Percentiles rank a stretch among this genome's conserved stretches.
phyloP scores from a whole-genome alignment of 2,113 vertebrate species.

The Chaenocephalus aceratus region DNA sequence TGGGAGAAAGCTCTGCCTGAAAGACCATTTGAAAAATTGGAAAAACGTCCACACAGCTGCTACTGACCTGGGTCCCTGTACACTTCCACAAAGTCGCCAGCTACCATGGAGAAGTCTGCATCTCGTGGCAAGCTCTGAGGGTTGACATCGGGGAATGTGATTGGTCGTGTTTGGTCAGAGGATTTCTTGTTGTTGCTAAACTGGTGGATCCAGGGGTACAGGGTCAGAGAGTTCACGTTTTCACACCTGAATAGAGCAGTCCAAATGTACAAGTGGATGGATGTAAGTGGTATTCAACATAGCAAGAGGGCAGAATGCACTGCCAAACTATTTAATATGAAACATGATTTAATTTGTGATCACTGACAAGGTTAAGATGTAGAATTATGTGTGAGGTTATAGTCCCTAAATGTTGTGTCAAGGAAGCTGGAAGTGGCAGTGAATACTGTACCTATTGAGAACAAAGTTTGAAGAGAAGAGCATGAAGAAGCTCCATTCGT shows the following conservation, averaged over 20 bases:
- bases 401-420: not conserved
- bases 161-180: conserved; percentile 92
- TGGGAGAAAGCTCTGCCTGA: not conserved
- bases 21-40: not conserved
- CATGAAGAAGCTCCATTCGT: conserved; percentile 99
- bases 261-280: conserved; percentile 15
- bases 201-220: conserved; percentile 99
- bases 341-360: not conserved
- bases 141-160: conserved; percentile 95
- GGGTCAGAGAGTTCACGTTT: conserved; percentile 90
- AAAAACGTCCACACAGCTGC: not conserved
- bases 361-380: no score
- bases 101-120: conserved; percentile 98
- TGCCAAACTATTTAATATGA: not conserved
- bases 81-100: conserved; percentile 97
- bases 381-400: not conserved
- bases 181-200: conserved; percentile 98
- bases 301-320: not conserved
- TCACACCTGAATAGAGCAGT: conserved; percentile 89
- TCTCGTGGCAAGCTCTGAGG: conserved; percentile 92
- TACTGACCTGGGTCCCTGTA: conserved; percentile 92
- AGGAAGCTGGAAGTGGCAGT: not conserved
- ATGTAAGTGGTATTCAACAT: not conserved
- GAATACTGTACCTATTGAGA: conserved; percentile 91
- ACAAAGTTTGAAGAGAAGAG: conserved; percentile 99